phyloP scores from a whole-genome alignment of 2,888 invertebrate genomes.

The Ochlodes sylvanus region DNA sequence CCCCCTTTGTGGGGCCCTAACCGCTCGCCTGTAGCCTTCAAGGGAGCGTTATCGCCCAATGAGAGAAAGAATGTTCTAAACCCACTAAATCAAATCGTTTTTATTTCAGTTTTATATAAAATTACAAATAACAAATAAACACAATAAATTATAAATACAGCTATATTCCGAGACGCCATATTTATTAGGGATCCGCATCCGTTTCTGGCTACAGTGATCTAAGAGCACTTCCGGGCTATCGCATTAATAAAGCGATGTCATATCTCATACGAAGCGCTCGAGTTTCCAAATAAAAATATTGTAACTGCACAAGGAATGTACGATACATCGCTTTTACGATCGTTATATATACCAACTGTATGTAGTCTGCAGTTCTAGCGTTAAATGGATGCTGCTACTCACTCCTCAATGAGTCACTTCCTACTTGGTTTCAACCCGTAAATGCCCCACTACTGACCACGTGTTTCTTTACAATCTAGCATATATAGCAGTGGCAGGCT shows the following conservation, averaged over 20 bases:
- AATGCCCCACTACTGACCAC: too few relatives aligned
- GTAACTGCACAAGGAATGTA: neutral
- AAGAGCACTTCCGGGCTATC: constrained; percentile 8
- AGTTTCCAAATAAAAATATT: constrained; percentile 9
- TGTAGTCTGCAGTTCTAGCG: neutral
- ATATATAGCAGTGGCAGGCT: too few relatives aligned
- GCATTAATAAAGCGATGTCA: constrained; percentile 14
- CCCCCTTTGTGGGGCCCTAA: too few relatives aligned
- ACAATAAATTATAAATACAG: neutral
- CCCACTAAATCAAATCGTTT: too few relatives aligned
- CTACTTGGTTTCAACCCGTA: too few relatives aligned
- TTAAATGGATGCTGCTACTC: neutral
- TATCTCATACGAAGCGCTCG: constrained; percentile 1
- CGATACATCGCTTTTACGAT: neutral
- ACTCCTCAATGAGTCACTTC: too few relatives aligned
- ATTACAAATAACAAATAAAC: constrained; percentile 4
- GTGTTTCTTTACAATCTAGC: too few relatives aligned
- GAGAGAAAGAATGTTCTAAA: too few relatives aligned
- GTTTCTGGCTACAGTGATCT: constrained; percentile 1
- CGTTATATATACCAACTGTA: neutral
- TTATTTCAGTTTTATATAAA: neutral
- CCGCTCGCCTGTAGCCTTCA: too few relatives aligned
- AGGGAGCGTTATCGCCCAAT: too few relatives aligned
- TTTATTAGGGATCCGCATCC: constrained; percentile 4
- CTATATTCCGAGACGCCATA: constrained; percentile 3